These are phyloP conservation scores for Anticlea derivata DNA, from an alignment of 2,888 invertebrate genomes.

Conservation along the genomic window DNA sequence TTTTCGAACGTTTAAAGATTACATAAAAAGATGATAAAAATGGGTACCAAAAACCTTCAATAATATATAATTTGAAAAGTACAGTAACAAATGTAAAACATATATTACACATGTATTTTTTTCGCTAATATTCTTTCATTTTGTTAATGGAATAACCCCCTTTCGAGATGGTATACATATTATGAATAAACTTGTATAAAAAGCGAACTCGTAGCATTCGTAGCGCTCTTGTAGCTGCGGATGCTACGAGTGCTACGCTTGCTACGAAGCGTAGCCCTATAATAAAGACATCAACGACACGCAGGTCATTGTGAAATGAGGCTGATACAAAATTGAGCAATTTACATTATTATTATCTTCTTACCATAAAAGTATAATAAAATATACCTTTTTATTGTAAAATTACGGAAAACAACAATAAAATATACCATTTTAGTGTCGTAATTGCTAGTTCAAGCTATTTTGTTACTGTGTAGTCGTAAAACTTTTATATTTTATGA, in stretches of 20 bases:
- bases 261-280: slow-evolving; percentile 14
- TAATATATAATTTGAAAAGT: too few species aligned
- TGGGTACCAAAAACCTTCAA: too few species aligned
- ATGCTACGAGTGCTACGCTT: slow-evolving; percentile 25
- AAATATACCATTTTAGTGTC: slow-evolving; percentile 34
- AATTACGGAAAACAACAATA: slow-evolving; percentile 32
- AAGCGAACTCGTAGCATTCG: not conserved
- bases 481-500: slow-evolving; percentile 32
- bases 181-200: too few species aligned
- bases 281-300: slow-evolving; percentile 32
- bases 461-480: slow-evolving; percentile 25
- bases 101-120: too few species aligned
- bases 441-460: slow-evolving; percentile 33
- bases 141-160: too few species aligned
- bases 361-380: slow-evolving; percentile 28
- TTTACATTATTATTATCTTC: slow-evolving; percentile 19
- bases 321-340: slow-evolving; percentile 18
- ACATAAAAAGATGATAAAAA: too few species aligned
- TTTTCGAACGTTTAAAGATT: too few species aligned
- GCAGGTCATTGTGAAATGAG: slow-evolving; percentile 5
- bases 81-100: too few species aligned
- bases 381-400: slow-evolving; percentile 26
- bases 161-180: too few species aligned
- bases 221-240: not conserved
- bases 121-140: too few species aligned